Base-by-base conservation (phyloP, 2,888 invertebrate species). In the Cheilosia vulpina region DNA sequence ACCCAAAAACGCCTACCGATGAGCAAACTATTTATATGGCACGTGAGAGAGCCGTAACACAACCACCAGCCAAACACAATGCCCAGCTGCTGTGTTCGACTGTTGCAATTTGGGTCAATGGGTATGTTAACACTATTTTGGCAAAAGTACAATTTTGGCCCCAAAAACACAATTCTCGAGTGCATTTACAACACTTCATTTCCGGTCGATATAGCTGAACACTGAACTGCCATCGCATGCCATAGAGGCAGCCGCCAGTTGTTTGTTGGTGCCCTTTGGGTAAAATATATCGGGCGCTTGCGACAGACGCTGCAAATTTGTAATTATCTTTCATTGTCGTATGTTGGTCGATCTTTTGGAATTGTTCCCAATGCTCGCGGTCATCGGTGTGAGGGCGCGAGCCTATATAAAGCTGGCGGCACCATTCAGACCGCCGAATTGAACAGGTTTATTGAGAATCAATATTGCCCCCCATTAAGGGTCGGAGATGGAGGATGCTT, bases 61-160 rank as follows among this genome's bases (percentile, higher is more conserved):
- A 52, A 63, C 73, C 62, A 9, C 68, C 72, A 72, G 55, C 34
- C 21, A 52, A 77, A 73, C 72, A 57, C 53, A n/a, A 43, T 24
- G 50, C 34, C 63, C 68, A 58, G 17, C 83, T 69, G 73, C 83
- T 69, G 73, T 63, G 45, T 79, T 63, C 62, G 73, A 80, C 65
- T 84, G 84, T 80, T 75, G 69, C 76, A 85, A 85, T 85, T 85
- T 81, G 62, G 85, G 85, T 85, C 85, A 85, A 77, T 85, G 72
- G 76, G 76, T 81, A 81, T 85, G 85, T 85, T 85, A 85, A 85
- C 85, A 85, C 81, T 81, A 85, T 85, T 85, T 85, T 85, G 85
- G 81, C 81, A 85, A 72, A 75, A 80, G 75, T 71, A 75, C 84
- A 84, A 84, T 84, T 84, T 76, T 65, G 45, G 17, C 34, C 38